Conservation (phyloP, 2,797 vertebrate species). For the Pipistrellus pygmaeus region DNA sequence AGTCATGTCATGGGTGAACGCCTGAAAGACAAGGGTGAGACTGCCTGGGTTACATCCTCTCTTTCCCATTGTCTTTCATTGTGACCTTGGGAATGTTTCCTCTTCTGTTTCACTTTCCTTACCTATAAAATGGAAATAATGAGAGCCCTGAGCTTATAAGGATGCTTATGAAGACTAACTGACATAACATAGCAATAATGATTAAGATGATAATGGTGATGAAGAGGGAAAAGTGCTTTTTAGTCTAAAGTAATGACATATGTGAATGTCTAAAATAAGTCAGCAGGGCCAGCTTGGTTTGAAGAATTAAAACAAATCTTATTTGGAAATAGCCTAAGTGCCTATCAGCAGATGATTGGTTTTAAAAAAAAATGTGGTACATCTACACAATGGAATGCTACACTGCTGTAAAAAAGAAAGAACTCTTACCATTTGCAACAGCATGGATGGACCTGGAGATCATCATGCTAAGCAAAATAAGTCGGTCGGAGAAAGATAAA, state of each 20-base stretch:
- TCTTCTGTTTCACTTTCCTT: not conserved
- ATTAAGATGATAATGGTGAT: not conserved
- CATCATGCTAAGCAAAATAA: no score
- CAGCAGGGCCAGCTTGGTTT: not conserved
- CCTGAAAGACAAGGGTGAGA: not conserved
- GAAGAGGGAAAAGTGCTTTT: not conserved
- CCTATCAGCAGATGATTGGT: no score
- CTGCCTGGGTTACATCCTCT: not conserved
- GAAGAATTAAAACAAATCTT: not conserved
- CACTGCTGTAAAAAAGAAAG: no score
- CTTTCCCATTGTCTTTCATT: not conserved
- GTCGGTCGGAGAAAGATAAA: no score
- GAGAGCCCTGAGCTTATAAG: not conserved
- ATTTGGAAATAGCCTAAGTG: no score
- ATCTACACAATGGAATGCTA: no score
- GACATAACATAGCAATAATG: not conserved
- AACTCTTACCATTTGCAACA: no score
- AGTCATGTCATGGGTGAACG: not conserved
- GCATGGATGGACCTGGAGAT: no score
- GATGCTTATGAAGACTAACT: constrained; percentile 20
- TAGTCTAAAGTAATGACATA: not conserved
- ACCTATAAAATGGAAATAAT: not conserved
- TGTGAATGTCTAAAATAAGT: not conserved
- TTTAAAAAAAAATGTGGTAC: no score
- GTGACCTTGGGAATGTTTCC: not conserved